Percentiles rank a stretch among this genome's conserved stretches.
Conservation (phyloP, 2,113 vertebrate genomes). For the Synodontis membranacea region DNA sequence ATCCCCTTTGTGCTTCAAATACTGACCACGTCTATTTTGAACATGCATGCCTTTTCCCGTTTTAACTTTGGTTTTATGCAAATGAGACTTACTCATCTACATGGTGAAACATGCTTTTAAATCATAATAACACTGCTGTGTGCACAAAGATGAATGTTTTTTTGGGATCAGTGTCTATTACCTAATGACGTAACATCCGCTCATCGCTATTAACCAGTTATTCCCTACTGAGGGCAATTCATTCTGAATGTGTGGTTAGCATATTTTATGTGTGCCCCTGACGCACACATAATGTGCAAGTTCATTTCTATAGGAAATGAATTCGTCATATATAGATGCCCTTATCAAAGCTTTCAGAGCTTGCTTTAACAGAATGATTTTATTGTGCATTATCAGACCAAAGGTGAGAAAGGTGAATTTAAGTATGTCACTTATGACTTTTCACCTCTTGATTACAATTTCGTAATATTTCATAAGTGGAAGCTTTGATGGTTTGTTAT, state of each 20-base stretch:
- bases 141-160: constrained; percentile 34
- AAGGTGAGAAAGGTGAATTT: not conserved
- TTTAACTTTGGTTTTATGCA: constrained; percentile 64
- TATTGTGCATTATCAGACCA: not conserved
- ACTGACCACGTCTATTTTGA: constrained; percentile 28
- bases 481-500: constrained; percentile 62
- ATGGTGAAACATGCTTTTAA: constrained; percentile 58
- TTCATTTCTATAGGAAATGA: constrained; percentile 56
- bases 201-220: constrained; percentile 30
- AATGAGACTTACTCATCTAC: constrained; percentile 51
- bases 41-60: constrained; percentile 19
- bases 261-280: constrained; percentile 13
- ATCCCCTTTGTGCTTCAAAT: not conserved
- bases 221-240: constrained; percentile 14
- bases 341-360: constrained; percentile 65
- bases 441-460: not conserved
- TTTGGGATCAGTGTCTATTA: constrained; percentile 17
- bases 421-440: not conserved
- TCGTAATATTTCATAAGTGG: constrained; percentile 6
- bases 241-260: not conserved
- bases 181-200: constrained; percentile 29
- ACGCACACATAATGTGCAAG: constrained; percentile 28
- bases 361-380: constrained; percentile 28
- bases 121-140: constrained; percentile 48
- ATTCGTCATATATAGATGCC: constrained; percentile 47